Percentiles rank a stretch among this genome's conserved stretches.
Conservation (phyloP, 2,888 invertebrate species). For the Frankliniella intonsa region DNA sequence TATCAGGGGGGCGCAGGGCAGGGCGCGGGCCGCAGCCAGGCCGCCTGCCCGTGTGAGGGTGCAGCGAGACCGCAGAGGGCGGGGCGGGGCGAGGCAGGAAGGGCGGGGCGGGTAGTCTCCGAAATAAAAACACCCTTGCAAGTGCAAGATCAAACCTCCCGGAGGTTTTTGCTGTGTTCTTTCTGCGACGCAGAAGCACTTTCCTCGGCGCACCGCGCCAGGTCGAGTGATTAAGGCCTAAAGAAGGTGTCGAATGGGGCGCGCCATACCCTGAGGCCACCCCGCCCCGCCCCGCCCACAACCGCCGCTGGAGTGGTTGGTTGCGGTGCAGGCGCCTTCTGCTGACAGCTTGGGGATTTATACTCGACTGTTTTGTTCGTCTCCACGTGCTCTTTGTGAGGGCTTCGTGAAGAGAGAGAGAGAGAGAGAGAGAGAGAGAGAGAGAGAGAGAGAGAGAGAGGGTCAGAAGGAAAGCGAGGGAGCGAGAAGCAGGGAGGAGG, state of each 20-base stretch:
- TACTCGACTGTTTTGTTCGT: conserved; percentile 8
- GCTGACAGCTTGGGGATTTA: conserved; percentile 12
- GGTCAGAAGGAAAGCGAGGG: background rate
- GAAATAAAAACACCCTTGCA: too few relatives aligned
- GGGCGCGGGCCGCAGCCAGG: too few relatives aligned
- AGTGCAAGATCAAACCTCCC: too few relatives aligned
- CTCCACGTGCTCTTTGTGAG: conserved; percentile 4
- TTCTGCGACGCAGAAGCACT: too few relatives aligned
- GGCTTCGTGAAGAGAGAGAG: background rate
- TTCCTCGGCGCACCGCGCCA: too few relatives aligned
- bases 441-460: background rate
- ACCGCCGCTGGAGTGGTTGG: background rate
- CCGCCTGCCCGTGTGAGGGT: too few relatives aligned
- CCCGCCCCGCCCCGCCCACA: background rate
- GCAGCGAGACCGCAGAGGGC: too few relatives aligned
- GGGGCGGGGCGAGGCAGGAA: too few relatives aligned
- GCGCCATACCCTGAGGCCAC: background rate
- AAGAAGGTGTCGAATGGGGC: background rate
- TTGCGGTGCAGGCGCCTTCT: background rate
- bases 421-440: background rate
- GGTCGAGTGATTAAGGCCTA: too few relatives aligned
- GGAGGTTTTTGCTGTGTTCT: too few relatives aligned
- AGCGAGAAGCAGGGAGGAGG: background rate
- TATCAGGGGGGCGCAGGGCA: too few relatives aligned
- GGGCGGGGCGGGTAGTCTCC: too few relatives aligned